Evolutionary conservation across 2,113 vertebrate species (phyloP).

Genomic region (Harpagus bidentatus): DNA sequence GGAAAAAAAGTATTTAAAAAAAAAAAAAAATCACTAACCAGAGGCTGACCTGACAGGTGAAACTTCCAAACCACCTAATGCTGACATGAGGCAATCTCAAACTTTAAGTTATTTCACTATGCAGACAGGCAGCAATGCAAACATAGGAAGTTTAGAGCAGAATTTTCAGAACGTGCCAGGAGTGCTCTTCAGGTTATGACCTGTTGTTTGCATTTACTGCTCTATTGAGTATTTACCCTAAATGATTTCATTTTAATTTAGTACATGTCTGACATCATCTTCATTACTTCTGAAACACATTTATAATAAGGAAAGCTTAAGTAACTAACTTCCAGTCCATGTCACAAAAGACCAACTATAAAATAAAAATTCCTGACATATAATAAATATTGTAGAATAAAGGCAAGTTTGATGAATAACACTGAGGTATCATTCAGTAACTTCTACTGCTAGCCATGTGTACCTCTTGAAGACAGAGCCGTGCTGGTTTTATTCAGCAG

Average conservation of each 20-base stretch:
- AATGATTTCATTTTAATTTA: background rate
- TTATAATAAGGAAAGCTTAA: background rate
- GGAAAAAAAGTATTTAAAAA: background rate
- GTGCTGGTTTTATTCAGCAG: background rate
- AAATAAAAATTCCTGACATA: background rate
- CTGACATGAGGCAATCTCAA: background rate
- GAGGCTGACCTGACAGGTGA: background rate
- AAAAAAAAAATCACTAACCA: background rate
- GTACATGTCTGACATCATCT: background rate
- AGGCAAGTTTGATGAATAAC: background rate
- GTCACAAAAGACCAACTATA: background rate
- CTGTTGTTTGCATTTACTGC: background rate
- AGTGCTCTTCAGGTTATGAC: background rate
- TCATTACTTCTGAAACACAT: background rate
- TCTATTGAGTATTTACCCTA: background rate
- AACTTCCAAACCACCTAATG: background rate
- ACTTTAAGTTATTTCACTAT: background rate
- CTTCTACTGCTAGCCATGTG: background rate
- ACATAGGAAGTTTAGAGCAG: background rate
- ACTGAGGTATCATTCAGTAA: conserved; percentile 3
- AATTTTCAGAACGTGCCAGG: background rate
- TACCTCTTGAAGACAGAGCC: background rate
- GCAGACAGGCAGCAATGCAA: background rate
- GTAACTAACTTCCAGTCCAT: background rate
- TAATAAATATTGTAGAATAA: background rate